Percentiles rank a stretch among this genome's conserved stretches.
phyloP scores from a whole-genome alignment of 2,797 vertebrate species.

The Cyclura pinguis region DNA sequence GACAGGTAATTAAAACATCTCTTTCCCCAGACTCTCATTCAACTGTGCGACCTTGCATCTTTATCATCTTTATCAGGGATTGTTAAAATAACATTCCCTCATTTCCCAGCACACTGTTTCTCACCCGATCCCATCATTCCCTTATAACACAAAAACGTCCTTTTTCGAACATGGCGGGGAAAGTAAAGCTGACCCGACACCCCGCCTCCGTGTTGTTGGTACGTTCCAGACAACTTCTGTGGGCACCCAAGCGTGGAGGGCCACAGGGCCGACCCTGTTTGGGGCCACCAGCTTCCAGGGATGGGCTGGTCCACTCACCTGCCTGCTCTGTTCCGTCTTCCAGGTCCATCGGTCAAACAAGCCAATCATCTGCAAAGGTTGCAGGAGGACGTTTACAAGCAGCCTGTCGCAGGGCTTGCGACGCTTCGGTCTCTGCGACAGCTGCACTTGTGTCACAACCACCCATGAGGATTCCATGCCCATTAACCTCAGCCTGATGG shows the following conservation, averaged over 20 bases:
- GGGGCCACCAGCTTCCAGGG: not conserved
- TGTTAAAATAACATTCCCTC: too few species aligned
- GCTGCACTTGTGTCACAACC: conserved; percentile 93
- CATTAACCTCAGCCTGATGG: conserved; percentile 81
- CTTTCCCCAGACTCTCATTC: too few species aligned
- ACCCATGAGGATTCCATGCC: conserved; percentile 86
- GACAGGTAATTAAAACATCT: too few species aligned
- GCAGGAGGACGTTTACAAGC: conserved; percentile 91
- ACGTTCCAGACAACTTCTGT: not conserved
- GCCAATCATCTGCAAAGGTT: conserved; percentile 95
- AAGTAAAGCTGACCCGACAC: too few species aligned
- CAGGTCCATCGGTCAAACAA: conserved; percentile 95
- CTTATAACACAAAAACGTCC: too few species aligned
- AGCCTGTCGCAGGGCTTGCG: conserved; percentile 88
- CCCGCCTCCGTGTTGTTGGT: not conserved
- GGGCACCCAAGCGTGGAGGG: not conserved
- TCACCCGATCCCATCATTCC: too few species aligned
- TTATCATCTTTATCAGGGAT: too few species aligned
- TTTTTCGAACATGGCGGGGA: too few species aligned
- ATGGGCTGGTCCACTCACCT: accelerated
- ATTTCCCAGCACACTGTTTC: too few species aligned
- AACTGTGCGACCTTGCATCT: too few species aligned
- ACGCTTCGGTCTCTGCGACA: conserved; percentile 93
- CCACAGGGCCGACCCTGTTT: too few species aligned
- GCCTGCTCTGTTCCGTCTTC: not conserved